phyloP scores from a whole-genome alignment of 1,140 invertebrate genomes.

The Drosophila melanica region DNA sequence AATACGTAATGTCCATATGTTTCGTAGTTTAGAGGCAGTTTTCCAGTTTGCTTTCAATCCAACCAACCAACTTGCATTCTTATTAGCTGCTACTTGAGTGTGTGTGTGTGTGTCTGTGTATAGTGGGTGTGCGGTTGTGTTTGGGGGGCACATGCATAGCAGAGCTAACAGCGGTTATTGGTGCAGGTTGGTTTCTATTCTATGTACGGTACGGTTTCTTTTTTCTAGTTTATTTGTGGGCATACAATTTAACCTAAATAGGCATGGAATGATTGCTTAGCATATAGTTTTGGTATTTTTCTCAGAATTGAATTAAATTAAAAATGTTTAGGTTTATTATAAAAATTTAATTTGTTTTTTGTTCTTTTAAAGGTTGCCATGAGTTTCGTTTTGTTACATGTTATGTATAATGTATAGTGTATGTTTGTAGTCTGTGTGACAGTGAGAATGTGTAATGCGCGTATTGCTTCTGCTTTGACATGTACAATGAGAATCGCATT shows the following conservation, averaged over 20 bases:
- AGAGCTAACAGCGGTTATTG: slow-evolving; percentile 59
- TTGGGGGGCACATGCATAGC: slow-evolving; percentile 63
- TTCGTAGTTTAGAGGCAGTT: slow-evolving; percentile 55
- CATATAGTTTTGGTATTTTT: slow-evolving; percentile 30
- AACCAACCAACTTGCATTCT: slow-evolving; percentile 36
- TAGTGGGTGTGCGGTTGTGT: slow-evolving; percentile 5
- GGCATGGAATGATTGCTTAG: slow-evolving; percentile 58
- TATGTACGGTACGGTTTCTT: slow-evolving; percentile 25
- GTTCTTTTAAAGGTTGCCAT: slow-evolving; percentile 61
- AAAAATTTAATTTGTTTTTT: slow-evolving; percentile 57
- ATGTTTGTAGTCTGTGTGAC: slow-evolving; percentile 36
- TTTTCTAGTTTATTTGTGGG: slow-evolving; percentile 55
- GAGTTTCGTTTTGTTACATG: slow-evolving; percentile 58
- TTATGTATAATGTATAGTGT: slow-evolving; percentile 47
- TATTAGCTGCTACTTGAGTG: slow-evolving; percentile 16
- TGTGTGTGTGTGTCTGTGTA: slow-evolving; percentile 9
- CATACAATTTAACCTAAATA: slow-evolving; percentile 51
- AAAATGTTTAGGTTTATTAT: slow-evolving; percentile 73
- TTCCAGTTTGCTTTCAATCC: slow-evolving; percentile 28
- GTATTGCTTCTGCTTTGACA: slow-evolving; percentile 53
- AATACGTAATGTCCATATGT: slow-evolving; percentile 20
- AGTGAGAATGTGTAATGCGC: slow-evolving; percentile 39
- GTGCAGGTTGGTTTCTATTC: slow-evolving; percentile 58
- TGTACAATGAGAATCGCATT: slow-evolving; percentile 73
- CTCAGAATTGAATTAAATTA: slow-evolving; percentile 59